Percentiles rank a stretch among this genome's conserved stretches.
These are phyloP conservation scores for Euura saliciscinereae DNA, from an alignment of 1,140 invertebrate species.

Conservation along the genomic window DNA sequence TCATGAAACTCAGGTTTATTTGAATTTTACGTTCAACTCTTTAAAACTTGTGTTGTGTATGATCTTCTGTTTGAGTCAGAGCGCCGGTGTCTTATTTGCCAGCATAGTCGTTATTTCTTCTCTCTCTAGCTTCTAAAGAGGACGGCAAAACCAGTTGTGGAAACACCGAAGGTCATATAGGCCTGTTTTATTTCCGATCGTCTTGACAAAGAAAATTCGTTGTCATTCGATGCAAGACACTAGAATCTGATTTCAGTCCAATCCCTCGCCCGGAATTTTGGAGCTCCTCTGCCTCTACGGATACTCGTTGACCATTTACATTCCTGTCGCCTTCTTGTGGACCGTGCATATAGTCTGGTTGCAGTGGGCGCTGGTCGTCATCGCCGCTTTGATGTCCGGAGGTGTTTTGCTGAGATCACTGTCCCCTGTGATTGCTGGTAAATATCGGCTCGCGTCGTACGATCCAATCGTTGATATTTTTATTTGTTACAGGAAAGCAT, in stretches of 20 bases:
- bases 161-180: too few species aligned
- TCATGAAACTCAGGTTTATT: too few species aligned
- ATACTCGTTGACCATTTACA: conserved; percentile 92
- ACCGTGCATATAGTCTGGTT: conserved; percentile 83
- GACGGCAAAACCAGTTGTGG: too few species aligned
- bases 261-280: conserved; percentile 69
- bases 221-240: neutral
- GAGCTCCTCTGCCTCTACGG: conserved; percentile 93
- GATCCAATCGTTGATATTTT: conserved; percentile 22
- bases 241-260: conserved; percentile 48
- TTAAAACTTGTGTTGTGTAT: too few species aligned
- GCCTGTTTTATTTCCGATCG: too few species aligned
- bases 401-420: conserved; percentile 83
- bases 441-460: conserved; percentile 47
- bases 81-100: too few species aligned
- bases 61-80: too few species aligned
- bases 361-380: conserved; percentile 85
- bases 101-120: too few species aligned
- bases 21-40: too few species aligned
- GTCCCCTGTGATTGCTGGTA: conserved; percentile 74
- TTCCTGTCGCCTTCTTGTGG: conserved; percentile 94
- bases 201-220: too few species aligned
- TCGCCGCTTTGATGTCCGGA: conserved; percentile 83
- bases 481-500: conserved; percentile 59
- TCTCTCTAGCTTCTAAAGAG: too few species aligned